Base-by-base conservation (phyloP, 1,140 invertebrate genomes). In the Nasonia vitripennis region DNA sequence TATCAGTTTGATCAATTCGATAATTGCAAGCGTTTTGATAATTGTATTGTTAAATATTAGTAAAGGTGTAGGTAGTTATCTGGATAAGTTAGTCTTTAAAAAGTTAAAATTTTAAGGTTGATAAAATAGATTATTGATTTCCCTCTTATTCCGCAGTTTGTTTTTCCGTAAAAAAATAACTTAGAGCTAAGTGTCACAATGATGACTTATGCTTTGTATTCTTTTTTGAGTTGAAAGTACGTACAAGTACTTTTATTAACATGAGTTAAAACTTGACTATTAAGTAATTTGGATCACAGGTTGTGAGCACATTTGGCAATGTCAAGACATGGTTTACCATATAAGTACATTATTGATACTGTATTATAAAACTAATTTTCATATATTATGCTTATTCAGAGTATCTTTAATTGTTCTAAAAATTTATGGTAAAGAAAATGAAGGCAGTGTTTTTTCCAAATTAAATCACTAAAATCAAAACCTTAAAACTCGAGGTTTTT, bases 281-380 rank as follows among this genome's bases (percentile, higher is more conserved):
- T 45, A 31, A 4, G 48, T 84, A 79, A 78, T 77, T 86, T 62
- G 51, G 68, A 86, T 86, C 85, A 86, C 85, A 86, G 81, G 23
- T 48, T 73, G 45, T 77, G n/a, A 83, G 85, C 81, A 83, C 85
- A 79, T 86, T 83, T 86, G 85, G 81, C 74, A 78, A 85, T 78
- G 20, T 75, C 34, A 75, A 27, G 55, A 68, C 48, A 67, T 73
- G 70, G 12, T 68, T 23, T 78, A 23, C 34, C 41, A 41, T 37
- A 2, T 78, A 84, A 84, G 67, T 84, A 84, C 67, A 84, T 70
- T 45, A 37, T 71, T 70, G 55, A 34, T 71, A 71, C 31, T 55
- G 20, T n/a, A 62, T 62, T n/a, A n/a, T 62, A 62, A 62, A 62
- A 70, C 51, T 14, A 67, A 23, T 48, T 45, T 51, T 20, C 45